phyloP scores from a whole-genome alignment of 2,888 invertebrate species.

The Harpalus rufipes region DNA sequence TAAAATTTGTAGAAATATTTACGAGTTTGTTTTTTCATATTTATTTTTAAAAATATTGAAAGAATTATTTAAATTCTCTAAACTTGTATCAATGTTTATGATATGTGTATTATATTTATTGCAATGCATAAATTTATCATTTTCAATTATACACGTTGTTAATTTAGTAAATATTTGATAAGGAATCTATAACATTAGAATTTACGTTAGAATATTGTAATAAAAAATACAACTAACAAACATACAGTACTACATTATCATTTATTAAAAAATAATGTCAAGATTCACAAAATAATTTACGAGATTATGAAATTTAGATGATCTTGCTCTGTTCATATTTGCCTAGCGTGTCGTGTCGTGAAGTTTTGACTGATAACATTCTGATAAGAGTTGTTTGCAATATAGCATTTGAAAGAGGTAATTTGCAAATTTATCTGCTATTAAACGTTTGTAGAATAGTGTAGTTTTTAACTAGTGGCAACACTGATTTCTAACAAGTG shows the following conservation, averaged over 20 bases:
- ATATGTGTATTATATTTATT: not conserved
- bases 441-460: conserved; percentile 9
- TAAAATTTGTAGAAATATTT: not conserved
- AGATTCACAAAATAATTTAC: conserved; percentile 45
- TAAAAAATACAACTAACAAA: conserved; percentile 9
- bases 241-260: not conserved
- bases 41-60: not conserved
- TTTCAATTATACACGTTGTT: not conserved
- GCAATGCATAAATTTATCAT: conserved; percentile 7
- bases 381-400: conserved; percentile 57
- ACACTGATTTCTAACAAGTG: conserved; percentile 1
- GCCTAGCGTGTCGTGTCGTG: conserved; percentile 30
- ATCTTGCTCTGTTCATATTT: conserved; percentile 46
- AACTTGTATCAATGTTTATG: not conserved
- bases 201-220: not conserved
- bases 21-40: not conserved
- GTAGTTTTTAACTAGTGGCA: conserved; percentile 30
- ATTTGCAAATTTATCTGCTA: conserved; percentile 39
- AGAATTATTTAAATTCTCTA: not conserved
- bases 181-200: not conserved
- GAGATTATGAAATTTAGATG: conserved; percentile 40
- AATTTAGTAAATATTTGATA: conserved; percentile 28
- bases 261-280: conserved; percentile 23
- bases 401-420: conserved; percentile 47
- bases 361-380: conserved; percentile 56